These are phyloP conservation scores for Gibbula magus DNA, from an alignment of 2,888 invertebrate genomes.

Conservation along the genomic window DNA sequence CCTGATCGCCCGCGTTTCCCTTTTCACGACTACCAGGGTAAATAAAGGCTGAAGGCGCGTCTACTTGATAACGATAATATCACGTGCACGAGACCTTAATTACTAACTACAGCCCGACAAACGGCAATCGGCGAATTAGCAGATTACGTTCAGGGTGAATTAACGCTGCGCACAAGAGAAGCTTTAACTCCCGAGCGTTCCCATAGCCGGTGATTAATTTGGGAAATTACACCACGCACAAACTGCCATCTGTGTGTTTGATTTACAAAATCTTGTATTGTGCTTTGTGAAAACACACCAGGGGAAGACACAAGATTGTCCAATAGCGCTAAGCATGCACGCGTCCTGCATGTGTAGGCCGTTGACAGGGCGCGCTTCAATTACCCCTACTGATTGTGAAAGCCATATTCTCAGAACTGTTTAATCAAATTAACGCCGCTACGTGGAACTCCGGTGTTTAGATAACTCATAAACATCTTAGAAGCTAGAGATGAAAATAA, in stretches of 20 bases:
- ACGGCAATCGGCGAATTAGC: slow-evolving; percentile 19
- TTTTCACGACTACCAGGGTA: slow-evolving; percentile 1
- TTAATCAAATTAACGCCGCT: slow-evolving; percentile 25
- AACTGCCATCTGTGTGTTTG: slow-evolving; percentile 28
- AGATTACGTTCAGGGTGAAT: slow-evolving; percentile 23
- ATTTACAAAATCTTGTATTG: slow-evolving; percentile 29
- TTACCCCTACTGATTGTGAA: slow-evolving; percentile 9
- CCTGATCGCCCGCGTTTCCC: slow-evolving; percentile 2
- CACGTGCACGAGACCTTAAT: slow-evolving; percentile 25
- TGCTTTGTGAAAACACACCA: slow-evolving; percentile 20
- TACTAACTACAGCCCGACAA: slow-evolving; percentile 18
- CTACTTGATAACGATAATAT: slow-evolving; percentile 16
- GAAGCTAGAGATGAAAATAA: neutral
- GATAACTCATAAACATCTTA: slow-evolving; percentile 7
- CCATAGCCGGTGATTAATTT: slow-evolving; percentile 25
- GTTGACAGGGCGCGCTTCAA: neutral
- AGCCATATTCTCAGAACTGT: slow-evolving; percentile 25
- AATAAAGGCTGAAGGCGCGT: slow-evolving; percentile 21
- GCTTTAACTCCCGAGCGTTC: neutral
- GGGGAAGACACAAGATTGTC: neutral
- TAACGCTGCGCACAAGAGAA: slow-evolving; percentile 6
- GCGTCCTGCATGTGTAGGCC: neutral
- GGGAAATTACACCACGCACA: slow-evolving; percentile 18
- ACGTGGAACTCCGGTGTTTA: neutral
- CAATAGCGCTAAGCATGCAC: neutral